Evolutionary conservation across 2,797 vertebrate genomes (phyloP), one percentile per base, ranked within the genome.

Genomic region (Vipera ursinii): DNA sequence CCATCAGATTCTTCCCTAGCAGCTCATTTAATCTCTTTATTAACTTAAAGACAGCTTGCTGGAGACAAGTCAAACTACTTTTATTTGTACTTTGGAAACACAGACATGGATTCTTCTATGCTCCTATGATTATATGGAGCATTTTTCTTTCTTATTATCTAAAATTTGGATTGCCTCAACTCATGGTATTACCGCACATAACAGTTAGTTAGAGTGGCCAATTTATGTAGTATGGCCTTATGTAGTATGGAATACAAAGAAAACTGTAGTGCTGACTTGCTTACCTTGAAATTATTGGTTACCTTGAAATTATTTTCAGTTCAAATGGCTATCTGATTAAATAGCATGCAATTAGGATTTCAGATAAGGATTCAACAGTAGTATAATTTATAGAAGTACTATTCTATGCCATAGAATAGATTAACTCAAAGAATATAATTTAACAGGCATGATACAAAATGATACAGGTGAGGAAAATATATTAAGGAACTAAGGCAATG

Each of bases 1-100:
- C 48, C 61, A 93, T 87, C 86, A 88, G 86, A 86, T 93, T 93
- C 59, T 13, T 94, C 89, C 55, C 86, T 93, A n/a, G 32, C 22
- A 93, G 78, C 57, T 65, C 87, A 63, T 73, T 78, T 69, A 55
- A 78, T 87, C 94, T 88, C 93, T 89, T 95, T 88, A 59, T 0
- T 91, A 0, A 87, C 28, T 95, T 93, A 94, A 38, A 60, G 32
- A 90, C 91, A 90, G 8, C 1, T 22, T 92, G 89, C 93, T 92
- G 60, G 91, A 0, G 89, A 94, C 87, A 13, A 93, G 12, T 44
- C 87, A 86, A 88, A 60, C 9, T 92, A 94, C 13, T 14, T 57
- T 78, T 78, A 78, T 59, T 87, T 90, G 87, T 17, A 44, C 20
- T 44, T 89, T 32, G 87, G 88, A 38, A 89, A 56, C 48, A 92